Percentiles rank a stretch among this genome's conserved stretches.
Evolutionary conservation across 1,140 invertebrate species (phyloP).

Genomic region (Ectropis grisescens): DNA sequence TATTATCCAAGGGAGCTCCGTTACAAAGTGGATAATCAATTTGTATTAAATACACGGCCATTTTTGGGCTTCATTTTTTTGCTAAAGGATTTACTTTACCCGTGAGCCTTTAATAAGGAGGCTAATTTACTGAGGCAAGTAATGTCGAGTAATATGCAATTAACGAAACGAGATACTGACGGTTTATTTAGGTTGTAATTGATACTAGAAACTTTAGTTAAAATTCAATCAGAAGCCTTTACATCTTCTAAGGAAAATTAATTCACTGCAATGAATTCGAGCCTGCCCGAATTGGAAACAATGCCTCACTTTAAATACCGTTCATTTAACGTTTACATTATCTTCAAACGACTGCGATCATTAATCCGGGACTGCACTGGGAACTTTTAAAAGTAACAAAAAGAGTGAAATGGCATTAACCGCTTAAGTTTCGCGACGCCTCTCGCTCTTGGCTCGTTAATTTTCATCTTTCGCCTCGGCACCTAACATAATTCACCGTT

Average conservation of each 20-base stretch:
- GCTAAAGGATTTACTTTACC: too few relatives aligned
- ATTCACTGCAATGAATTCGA: too few relatives aligned
- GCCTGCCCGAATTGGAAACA: conserved; percentile 6
- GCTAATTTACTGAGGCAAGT: too few relatives aligned
- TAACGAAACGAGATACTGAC: too few relatives aligned
- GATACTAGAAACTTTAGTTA: too few relatives aligned
- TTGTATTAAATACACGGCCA: conserved; percentile 24
- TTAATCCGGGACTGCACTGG: conserved; percentile 17
- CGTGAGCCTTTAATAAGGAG: too few relatives aligned
- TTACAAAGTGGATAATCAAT: conserved; percentile 40
- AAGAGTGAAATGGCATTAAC: conserved; percentile 28
- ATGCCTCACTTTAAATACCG: conserved; percentile 14
- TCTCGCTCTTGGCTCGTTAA: conserved; percentile 61
- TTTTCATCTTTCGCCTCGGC: conserved; percentile 57
- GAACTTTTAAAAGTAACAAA: conserved; percentile 11
- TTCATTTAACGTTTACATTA: conserved; percentile 16
- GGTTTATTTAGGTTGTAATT: too few relatives aligned
- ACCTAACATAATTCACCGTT: conserved; percentile 63
- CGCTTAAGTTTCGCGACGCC: conserved; percentile 18
- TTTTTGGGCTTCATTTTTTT: too few relatives aligned
- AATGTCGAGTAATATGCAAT: too few relatives aligned
- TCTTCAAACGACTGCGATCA: conserved; percentile 14
- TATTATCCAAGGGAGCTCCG: conserved; percentile 14
- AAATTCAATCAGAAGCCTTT: too few relatives aligned
- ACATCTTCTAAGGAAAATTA: too few relatives aligned